Evolutionary conservation across 2,888 invertebrate genomes (phyloP), one percentile per base, ranked within the genome.

Genomic region (Diadromus collaris): DNA sequence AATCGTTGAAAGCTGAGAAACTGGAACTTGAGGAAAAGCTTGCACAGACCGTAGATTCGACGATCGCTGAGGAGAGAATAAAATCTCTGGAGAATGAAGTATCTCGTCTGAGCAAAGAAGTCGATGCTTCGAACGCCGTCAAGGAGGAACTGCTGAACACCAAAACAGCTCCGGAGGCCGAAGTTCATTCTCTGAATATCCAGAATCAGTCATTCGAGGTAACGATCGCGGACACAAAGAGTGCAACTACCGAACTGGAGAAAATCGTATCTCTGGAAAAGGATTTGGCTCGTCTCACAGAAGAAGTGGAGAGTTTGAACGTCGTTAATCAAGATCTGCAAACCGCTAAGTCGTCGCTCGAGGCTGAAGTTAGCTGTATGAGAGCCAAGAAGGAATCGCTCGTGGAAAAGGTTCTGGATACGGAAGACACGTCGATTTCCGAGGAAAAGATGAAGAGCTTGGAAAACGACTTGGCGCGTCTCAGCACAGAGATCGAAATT

Each of bases 1-100:
- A 85, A 2, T 27, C 41, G 0, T 78, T 88, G 41, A 87, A 80
- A 61, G 54, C 38, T n/a, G 34, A 65, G 21, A 87, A 85, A 34
- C 78, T 82, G 32, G 71, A 81, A 16, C 56, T 87, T 9, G 41
- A 63, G 27, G 70, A 83, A 44, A 82, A 82, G 32, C 56, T 85
- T 6, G 76, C 63, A 2, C 65, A 75, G 6, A 75, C 74, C 6
- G 80, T 82, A 46, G 80, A 56, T 38, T 34, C 38, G 34, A 46
- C 16, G 56, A 44, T 10, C 10, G 51, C 10, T 5, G 0, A 13
- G 27, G 63, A 83, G 46, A 84, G 80, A 24, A 58, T 79, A n/a
- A 74, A 78, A 58, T 76, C 82, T 21, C 38, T 41, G 38, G 38
- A 41, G 38, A 41, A 16, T 1, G 46, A 48, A 48, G 3, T 19